phyloP scores from a whole-genome alignment of 2,888 invertebrate genomes.

The Thecocarcelia acutangulata region DNA sequence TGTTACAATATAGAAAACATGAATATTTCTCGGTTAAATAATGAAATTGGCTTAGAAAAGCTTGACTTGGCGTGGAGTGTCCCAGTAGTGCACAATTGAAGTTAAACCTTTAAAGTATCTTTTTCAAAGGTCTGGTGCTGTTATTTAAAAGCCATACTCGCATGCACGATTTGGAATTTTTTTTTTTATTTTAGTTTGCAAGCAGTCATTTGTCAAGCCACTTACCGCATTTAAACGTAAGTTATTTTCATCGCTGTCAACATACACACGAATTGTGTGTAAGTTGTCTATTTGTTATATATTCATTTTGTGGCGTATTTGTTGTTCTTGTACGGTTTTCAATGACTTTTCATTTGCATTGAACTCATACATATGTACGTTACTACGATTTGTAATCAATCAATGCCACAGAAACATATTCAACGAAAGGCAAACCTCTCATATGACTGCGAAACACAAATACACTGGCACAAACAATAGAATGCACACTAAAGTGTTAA shows the following conservation, averaged over 20 bases:
- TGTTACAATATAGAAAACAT: no score
- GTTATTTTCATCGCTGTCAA: conserved; percentile 43
- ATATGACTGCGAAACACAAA: neutral
- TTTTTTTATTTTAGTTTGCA: no score
- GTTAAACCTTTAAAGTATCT: no score
- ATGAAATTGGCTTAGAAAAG: no score
- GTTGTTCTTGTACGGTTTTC: conserved; percentile 21
- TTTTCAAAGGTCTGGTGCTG: neutral
- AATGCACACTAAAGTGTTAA: conserved; percentile 42
- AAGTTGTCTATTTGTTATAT: conserved; percentile 59
- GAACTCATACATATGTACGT: no score
- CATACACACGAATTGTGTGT: conserved; percentile 41
- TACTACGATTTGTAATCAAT: conserved; percentile 78
- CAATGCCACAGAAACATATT: conserved; percentile 77
- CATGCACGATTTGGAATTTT: neutral
- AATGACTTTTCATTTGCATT: conserved; percentile 75
- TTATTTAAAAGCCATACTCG: conserved; percentile 40
- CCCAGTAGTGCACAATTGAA: no score
- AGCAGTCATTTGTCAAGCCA: conserved; percentile 22
- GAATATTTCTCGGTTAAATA: no score
- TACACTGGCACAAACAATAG: conserved; percentile 22
- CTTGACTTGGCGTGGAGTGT: no score
- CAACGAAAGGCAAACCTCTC: conserved; percentile 33
- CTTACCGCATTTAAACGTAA: conserved; percentile 41
- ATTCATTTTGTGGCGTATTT: conserved; percentile 33